phyloP scores from a whole-genome alignment of 2,888 invertebrate species.

The Andrena bicolor region DNA sequence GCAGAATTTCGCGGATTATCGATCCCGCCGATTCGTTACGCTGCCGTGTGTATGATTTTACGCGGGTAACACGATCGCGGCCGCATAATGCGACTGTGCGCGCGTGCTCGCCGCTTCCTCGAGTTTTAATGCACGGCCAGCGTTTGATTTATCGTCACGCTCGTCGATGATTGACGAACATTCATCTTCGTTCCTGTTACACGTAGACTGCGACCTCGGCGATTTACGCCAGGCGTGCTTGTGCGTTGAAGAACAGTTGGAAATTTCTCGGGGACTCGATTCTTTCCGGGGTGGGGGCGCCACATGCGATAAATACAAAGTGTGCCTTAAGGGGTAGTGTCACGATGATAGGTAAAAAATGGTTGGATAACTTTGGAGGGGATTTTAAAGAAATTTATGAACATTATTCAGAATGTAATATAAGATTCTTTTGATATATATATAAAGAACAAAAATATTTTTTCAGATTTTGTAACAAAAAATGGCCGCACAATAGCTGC shows the following conservation, averaged over 20 bases:
- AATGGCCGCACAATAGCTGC: too few relatives aligned
- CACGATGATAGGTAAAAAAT: too few relatives aligned
- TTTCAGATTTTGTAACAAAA: too few relatives aligned
- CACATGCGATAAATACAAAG: neutral
- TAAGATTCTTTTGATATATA: too few relatives aligned
- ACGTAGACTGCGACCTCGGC: too few relatives aligned
- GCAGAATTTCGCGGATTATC: slow-evolving; percentile 51
- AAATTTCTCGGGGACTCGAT: neutral
- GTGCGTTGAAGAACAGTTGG: neutral
- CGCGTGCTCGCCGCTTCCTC: neutral
- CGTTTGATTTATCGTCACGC: slow-evolving; percentile 36
- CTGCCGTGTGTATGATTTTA: slow-evolving; percentile 35
- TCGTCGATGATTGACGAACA: slow-evolving; percentile 41
- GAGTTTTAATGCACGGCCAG: slow-evolving; percentile 26
- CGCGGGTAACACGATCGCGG: slow-evolving; percentile 38
- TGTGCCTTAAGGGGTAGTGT: neutral
- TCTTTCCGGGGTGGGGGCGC: neutral
- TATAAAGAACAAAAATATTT: too few relatives aligned
- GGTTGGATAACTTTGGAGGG: too few relatives aligned
- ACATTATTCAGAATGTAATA: too few relatives aligned
- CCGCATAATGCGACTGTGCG: slow-evolving; percentile 4
- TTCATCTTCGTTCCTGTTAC: slow-evolving; percentile 34
- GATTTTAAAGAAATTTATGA: too few relatives aligned
- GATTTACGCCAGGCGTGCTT: neutral
- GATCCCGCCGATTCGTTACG: slow-evolving; percentile 32